These are phyloP conservation scores for Branchipolynoe longqiensis DNA, from an alignment of 2,888 invertebrate genomes.

Conservation along the genomic window DNA sequence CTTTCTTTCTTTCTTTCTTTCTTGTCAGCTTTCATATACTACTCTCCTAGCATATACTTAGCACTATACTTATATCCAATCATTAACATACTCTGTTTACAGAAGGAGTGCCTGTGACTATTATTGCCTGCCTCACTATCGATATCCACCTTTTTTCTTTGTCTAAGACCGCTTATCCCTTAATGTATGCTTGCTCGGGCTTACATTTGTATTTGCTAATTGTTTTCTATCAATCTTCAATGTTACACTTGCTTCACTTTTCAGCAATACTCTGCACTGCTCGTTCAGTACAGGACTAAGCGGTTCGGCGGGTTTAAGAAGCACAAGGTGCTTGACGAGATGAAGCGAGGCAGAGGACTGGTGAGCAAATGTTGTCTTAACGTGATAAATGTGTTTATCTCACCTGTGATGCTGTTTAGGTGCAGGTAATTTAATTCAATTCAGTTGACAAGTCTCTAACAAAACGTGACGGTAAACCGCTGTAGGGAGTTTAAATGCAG, in stretches of 20 bases:
- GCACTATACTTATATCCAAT: no score
- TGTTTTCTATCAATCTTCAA: neutral
- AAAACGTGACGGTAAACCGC: no score
- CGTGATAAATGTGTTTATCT: no score
- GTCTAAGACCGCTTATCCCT: neutral
- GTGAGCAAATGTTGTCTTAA: constrained; percentile 80
- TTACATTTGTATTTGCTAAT: neutral
- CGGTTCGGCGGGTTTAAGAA: constrained; percentile 77
- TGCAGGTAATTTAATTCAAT: no score
- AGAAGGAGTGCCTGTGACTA: no score
- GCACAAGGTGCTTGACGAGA: constrained; percentile 83
- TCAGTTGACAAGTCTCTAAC: no score
- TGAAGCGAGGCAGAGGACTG: constrained; percentile 85
- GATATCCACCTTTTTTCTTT: neutral
- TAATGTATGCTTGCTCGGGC: neutral
- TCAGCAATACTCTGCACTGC: constrained; percentile 77
- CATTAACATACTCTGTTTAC: no score
- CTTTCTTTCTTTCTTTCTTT: no score
- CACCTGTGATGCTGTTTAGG: no score
- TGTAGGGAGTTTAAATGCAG: no score
- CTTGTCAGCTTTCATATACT: no score
- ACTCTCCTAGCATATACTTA: no score
- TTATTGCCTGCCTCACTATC: neutral
- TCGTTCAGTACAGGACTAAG: constrained; percentile 73
- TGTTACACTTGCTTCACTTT: constrained; percentile 64